Conservation (phyloP, 2,797 vertebrate species). For the Trachops cirrhosus region DNA sequence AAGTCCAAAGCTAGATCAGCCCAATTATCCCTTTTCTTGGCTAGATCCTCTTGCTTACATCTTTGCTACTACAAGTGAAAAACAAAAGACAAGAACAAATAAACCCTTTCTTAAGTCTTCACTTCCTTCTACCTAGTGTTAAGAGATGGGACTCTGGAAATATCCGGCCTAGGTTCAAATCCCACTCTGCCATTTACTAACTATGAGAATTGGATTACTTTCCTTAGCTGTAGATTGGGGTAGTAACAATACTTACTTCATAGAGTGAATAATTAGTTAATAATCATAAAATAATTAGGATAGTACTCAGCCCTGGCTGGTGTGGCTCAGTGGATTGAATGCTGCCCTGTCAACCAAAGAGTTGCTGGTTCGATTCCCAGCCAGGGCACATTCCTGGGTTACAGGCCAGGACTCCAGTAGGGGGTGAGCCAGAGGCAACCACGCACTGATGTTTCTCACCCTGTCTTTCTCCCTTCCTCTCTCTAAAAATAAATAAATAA, state of each 20-base stretch:
- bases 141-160: not conserved
- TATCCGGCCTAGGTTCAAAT: not conserved
- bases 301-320: no score
- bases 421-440: no score
- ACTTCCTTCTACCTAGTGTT: not conserved
- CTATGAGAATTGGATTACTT: not conserved
- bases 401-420: no score
- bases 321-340: no score
- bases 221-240: not conserved
- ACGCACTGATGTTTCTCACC: no score
- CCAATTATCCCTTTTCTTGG: not conserved
- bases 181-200: not conserved
- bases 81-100: not conserved
- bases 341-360: no score
- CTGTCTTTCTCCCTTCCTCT: no score
- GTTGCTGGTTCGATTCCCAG: no score
- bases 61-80: not conserved
- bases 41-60: not conserved
- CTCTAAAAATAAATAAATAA: no score
- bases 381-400: no score
- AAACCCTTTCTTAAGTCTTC: not conserved
- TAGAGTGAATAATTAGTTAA: not conserved
- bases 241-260: not conserved
- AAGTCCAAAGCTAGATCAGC: not conserved
- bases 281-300: not conserved